Evolutionary conservation across 2,888 invertebrate genomes (phyloP).

Genomic region (Tinea trinotella): DNA sequence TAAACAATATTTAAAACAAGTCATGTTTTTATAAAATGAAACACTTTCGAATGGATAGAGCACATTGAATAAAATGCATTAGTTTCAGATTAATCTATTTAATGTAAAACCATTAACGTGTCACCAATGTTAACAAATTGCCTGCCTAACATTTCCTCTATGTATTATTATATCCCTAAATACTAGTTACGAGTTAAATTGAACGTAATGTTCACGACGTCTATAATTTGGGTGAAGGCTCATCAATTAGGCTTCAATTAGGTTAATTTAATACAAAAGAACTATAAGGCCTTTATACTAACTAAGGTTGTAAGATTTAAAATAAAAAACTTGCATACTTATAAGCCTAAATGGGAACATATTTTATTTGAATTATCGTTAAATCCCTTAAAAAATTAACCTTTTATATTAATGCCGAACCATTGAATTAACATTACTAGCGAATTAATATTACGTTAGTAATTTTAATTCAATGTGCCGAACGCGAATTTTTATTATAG

Average conservation of each 20-base stretch:
- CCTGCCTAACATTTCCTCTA: not conserved
- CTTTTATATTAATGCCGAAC: too few species aligned
- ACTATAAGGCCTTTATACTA: too few species aligned
- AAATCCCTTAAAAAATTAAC: too few species aligned
- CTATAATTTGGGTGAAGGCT: constrained; percentile 4
- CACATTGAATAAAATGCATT: not conserved
- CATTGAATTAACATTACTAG: too few species aligned
- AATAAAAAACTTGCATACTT: too few species aligned
- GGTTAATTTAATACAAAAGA: not conserved
- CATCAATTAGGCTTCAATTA: constrained; percentile 1
- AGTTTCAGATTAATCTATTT: not conserved
- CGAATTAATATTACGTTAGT: too few species aligned
- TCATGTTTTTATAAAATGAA: too few species aligned
- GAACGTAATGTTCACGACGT: not conserved
- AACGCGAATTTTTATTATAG: too few species aligned
- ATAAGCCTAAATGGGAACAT: too few species aligned
- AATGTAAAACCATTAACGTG: constrained; percentile 1
- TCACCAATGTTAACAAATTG: not conserved
- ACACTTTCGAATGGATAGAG: not conserved
- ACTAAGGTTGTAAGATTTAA: too few species aligned
- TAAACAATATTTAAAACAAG: not conserved
- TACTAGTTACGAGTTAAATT: not conserved
- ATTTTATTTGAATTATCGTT: too few species aligned
- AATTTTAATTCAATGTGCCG: too few species aligned
- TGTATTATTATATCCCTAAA: not conserved